Evolutionary conservation across 35 echinoderm and acorn worm species (phyloP).

Genomic region (Acanthaster planci): DNA sequence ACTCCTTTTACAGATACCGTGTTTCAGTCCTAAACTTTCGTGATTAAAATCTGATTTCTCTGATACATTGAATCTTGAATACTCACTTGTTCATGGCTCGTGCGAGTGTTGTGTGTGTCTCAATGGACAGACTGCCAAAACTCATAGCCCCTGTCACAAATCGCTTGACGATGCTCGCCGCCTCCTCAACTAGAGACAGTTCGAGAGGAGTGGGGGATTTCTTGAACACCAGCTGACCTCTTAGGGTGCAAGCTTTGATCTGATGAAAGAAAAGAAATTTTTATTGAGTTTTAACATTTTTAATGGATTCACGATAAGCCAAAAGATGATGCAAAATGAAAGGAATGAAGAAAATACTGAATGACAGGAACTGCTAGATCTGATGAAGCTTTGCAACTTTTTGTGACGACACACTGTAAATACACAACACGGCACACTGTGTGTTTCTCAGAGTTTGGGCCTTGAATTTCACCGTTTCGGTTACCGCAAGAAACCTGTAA

Average conservation of each 20-base stretch:
- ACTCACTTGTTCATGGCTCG: slow-evolving; percentile 95
- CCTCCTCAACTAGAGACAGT: slow-evolving; percentile 75
- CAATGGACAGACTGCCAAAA: slow-evolving; percentile 95
- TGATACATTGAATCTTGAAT: background rate
- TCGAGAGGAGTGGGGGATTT: slow-evolving; percentile 67
- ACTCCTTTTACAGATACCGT: too few relatives aligned
- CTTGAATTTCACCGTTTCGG: background rate
- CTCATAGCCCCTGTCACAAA: slow-evolving; percentile 99
- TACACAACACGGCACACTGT: too few relatives aligned
- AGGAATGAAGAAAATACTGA: too few relatives aligned
- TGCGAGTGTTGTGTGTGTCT: slow-evolving; percentile 89
- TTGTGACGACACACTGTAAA: too few relatives aligned
- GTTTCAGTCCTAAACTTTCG: too few relatives aligned
- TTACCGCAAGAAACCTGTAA: background rate
- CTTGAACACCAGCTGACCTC: slow-evolving; percentile 86
- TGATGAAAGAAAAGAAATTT: background rate
- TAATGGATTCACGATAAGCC: too few relatives aligned
- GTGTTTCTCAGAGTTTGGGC: background rate
- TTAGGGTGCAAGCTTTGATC: slow-evolving; percentile 66
- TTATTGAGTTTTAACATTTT: too few relatives aligned
- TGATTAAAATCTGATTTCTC: too few relatives aligned
- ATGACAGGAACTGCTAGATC: too few relatives aligned
- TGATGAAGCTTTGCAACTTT: too few relatives aligned
- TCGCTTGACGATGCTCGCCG: slow-evolving; percentile 84
- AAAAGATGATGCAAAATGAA: too few relatives aligned